Base-by-base conservation (phyloP, 2,888 invertebrate genomes). In the Eumerus sabulonum region DNA sequence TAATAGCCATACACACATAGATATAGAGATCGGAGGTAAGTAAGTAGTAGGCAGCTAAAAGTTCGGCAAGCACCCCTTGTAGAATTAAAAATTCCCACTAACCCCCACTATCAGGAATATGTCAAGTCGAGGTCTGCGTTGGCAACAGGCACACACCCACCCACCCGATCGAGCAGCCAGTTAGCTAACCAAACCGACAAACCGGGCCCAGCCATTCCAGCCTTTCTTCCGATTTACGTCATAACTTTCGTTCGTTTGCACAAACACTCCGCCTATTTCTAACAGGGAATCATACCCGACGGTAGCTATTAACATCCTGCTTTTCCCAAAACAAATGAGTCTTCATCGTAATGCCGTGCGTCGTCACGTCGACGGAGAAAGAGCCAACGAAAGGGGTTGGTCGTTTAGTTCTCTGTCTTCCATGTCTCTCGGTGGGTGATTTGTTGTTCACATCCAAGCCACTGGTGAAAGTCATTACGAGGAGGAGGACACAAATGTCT, bases 201-300 rank as follows among this genome's bases (percentile, higher is more conserved):
- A 27, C 3, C 27, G 3, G 27, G 27, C 7, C 27, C 27, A 7
- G 2, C 27, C 27, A 27, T 27, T 27, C 27, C 27, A 27, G 27
- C 27, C 27, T 27, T 27, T 27, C 27, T 64, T 64, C 42, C 36
- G 60, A 56, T 57, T 57, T 73, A 51, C 18, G 19, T 36, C 67
- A 54, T 36, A 64, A 74, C 60, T 70, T 74, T 72, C 70, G 64
- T 68, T 74, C 79, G 64, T 74, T 70, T 79, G 64, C 74, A 79
- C 79, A 79, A 74, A 79, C 79, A 79, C 79, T 79, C 79, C 79
- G 79, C 79, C 79, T 79, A 79, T 79, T 79, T 79, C 64, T 60
- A 79, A 64, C 74, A 79, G 79, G 79, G 42, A 60, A 62, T 70
- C 79, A 79, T 79, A 64, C 50, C 35, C 45, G 60, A 66, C 64